These are phyloP conservation scores for Nerophis lumbriciformis DNA, from an alignment of 2,113 vertebrate genomes.

Conservation along the genomic window DNA sequence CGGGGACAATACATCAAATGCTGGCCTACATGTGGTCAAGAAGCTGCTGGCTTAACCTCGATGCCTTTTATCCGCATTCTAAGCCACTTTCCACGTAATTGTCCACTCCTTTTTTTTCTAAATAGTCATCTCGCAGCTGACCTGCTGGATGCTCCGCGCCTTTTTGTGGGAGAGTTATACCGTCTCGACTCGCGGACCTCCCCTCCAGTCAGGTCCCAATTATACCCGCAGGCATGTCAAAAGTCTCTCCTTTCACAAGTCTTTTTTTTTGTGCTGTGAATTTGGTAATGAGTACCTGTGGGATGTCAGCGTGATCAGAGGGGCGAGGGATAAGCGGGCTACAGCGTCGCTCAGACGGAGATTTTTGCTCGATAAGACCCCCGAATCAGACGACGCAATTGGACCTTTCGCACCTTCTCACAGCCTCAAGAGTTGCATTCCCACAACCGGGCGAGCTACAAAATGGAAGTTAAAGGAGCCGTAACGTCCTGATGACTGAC, in stretches of 20 bases:
- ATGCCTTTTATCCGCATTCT: constrained; percentile 66
- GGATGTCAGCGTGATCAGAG: constrained; percentile 69
- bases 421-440: constrained; percentile 47
- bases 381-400: constrained; percentile 50
- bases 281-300: constrained; percentile 76
- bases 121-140: constrained; percentile 25
- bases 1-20: constrained; percentile 47
- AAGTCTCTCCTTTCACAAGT: constrained; percentile 49
- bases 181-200: constrained; percentile 54
- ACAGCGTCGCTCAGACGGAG: constrained; percentile 46
- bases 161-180: constrained; percentile 45
- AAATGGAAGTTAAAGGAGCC: constrained; percentile 22
- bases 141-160: constrained; percentile 38
- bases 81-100: constrained; percentile 61
- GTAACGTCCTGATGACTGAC: too few relatives aligned
- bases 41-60: constrained; percentile 35
- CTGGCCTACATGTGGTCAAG: constrained; percentile 53
- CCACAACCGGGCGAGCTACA: constrained; percentile 33
- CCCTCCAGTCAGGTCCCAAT: constrained; percentile 68
- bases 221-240: constrained; percentile 73
- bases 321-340: constrained; percentile 49
- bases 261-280: constrained; percentile 39
- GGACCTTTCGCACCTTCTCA: constrained; percentile 48
- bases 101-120: constrained; percentile 36
- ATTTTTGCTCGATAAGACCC: constrained; percentile 49